Conservation (phyloP, 2,888 invertebrate species). For the Exocentrus adspersus region DNA sequence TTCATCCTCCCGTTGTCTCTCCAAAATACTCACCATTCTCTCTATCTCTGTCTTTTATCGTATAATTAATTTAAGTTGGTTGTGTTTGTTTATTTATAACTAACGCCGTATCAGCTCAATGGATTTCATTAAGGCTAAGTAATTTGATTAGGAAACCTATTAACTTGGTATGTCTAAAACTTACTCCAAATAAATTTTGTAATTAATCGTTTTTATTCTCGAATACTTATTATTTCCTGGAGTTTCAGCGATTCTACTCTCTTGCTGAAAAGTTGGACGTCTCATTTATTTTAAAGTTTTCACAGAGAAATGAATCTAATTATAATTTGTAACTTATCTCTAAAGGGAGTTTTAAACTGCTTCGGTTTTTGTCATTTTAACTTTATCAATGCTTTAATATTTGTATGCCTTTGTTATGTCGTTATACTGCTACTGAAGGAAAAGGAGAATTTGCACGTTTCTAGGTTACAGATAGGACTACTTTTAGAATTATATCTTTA, state of each 20-base stretch:
- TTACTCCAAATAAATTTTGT: slow-evolving; percentile 59
- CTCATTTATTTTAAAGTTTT: slow-evolving; percentile 59
- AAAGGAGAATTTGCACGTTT: no score
- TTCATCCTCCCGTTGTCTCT: slow-evolving; percentile 34
- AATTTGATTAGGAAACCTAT: slow-evolving; percentile 61
- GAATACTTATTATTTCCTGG: slow-evolving; percentile 53
- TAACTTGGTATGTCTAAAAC: slow-evolving; percentile 58
- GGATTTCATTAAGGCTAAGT: slow-evolving; percentile 59
- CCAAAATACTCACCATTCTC: slow-evolving; percentile 14
- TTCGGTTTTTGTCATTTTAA: slow-evolving; percentile 26
- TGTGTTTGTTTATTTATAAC: slow-evolving; percentile 61
- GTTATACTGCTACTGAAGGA: no score
- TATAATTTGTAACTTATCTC: slow-evolving; percentile 53
- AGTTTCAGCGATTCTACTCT: slow-evolving; percentile 48
- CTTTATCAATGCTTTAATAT: slow-evolving; percentile 2
- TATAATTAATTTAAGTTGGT: slow-evolving; percentile 58
- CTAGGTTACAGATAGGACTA: no score
- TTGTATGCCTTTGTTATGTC: neutral
- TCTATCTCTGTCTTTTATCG: slow-evolving; percentile 30
- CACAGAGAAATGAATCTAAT: slow-evolving; percentile 57
- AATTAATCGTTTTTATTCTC: slow-evolving; percentile 60
- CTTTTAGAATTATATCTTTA: no score
- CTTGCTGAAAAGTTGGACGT: slow-evolving; percentile 55
- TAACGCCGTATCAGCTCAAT: slow-evolving; percentile 60
- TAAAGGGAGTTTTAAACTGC: slow-evolving; percentile 36